Conservation (phyloP, 2,888 invertebrate species). For the Diarsia mendica region DNA sequence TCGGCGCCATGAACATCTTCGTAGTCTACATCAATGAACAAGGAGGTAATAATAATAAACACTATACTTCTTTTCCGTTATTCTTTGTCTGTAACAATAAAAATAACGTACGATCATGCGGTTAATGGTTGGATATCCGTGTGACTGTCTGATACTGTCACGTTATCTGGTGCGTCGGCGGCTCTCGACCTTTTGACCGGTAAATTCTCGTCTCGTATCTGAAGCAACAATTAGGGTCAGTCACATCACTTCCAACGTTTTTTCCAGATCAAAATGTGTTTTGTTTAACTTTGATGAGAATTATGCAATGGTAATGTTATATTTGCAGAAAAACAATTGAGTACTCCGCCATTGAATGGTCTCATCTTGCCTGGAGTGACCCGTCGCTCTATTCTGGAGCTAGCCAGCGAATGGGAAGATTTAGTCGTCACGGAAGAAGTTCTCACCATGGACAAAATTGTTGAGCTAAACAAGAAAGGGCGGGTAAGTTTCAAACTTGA, state of each 20-base stretch:
- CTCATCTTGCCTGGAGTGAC: slow-evolving; percentile 98
- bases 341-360: slow-evolving; percentile 98
- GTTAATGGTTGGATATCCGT: slow-evolving; percentile 74
- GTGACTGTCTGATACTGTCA: slow-evolving; percentile 75
- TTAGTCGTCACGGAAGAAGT: slow-evolving; percentile 94
- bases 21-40: slow-evolving; percentile 96
- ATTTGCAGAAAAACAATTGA: slow-evolving; percentile 95
- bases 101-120: slow-evolving; percentile 60
- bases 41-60: slow-evolving; percentile 93
- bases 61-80: slow-evolving; percentile 17
- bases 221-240: slow-evolving; percentile 83
- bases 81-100: slow-evolving; percentile 45
- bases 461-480: slow-evolving; percentile 93
- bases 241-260: slow-evolving; percentile 77
- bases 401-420: slow-evolving; percentile 96
- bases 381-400: slow-evolving; percentile 95
- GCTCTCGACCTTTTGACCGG: slow-evolving; percentile 84
- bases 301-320: slow-evolving; percentile 48
- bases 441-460: slow-evolving; percentile 96
- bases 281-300: slow-evolving; percentile 32
- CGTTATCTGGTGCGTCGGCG: slow-evolving; percentile 78
- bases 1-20: slow-evolving; percentile 99
- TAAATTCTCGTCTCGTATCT: slow-evolving; percentile 84
- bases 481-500: slow-evolving; percentile 92
- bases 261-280: slow-evolving; percentile 49